These are phyloP conservation scores for Epinephelus cyanopodus DNA, from an alignment of 2,113 vertebrate species.

Conservation along the genomic window DNA sequence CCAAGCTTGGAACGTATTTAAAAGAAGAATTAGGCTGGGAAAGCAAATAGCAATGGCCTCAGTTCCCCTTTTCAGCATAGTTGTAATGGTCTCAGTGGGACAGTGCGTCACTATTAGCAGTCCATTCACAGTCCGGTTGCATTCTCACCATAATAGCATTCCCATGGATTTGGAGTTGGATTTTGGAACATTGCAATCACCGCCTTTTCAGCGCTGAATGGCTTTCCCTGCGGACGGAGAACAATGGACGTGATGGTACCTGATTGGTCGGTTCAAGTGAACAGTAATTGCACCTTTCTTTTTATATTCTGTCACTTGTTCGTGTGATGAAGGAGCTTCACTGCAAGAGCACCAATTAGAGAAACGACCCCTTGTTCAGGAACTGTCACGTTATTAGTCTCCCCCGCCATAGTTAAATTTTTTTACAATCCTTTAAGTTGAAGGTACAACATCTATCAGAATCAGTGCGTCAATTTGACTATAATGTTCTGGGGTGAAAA, in stretches of 20 bases:
- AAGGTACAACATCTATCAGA: too few species aligned
- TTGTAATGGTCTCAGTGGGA: conserved; percentile 49
- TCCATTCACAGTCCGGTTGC: conserved; percentile 62
- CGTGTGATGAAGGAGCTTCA: conserved; percentile 1
- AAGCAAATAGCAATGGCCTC: conserved; percentile 44
- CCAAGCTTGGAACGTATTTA: conserved; percentile 14
- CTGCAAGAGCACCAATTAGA: neutral
- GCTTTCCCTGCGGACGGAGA: conserved; percentile 18
- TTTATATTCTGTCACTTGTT: conserved; percentile 15
- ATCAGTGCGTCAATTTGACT: too few species aligned
- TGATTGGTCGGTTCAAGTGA: conserved; percentile 34
- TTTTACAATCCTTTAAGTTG: too few species aligned
- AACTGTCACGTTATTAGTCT: neutral
- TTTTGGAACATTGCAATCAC: conserved; percentile 59
- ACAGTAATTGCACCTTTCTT: conserved; percentile 33
- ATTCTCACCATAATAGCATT: conserved; percentile 53
- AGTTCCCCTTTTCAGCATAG: conserved; percentile 41
- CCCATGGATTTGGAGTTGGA: conserved; percentile 52
- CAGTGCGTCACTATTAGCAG: conserved; percentile 73
- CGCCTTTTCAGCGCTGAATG: conserved; percentile 59
- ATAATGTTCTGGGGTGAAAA: too few species aligned
- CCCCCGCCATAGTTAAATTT: too few species aligned
- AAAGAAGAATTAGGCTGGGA: conserved; percentile 33
- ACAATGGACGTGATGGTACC: conserved; percentile 19
- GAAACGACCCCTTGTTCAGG: neutral